phyloP scores from a whole-genome alignment of 2,888 invertebrate genomes.

The Dusona sp. region DNA sequence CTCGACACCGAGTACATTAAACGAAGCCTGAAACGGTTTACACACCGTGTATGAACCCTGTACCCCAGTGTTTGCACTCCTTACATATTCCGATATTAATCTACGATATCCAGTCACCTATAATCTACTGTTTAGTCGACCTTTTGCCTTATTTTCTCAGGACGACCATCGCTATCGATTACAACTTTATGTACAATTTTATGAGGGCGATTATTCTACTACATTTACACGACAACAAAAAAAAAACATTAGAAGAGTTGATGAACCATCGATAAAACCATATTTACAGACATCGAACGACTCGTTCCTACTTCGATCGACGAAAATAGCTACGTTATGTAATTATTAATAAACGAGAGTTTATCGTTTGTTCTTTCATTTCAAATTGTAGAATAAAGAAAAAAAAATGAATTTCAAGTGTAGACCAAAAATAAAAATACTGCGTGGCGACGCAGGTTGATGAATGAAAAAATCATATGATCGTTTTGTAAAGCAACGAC shows the following conservation, averaged over 20 bases:
- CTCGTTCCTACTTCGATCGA: background rate
- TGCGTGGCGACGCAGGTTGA: constrained; percentile 53
- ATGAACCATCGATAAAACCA: background rate
- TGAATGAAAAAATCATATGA: constrained; percentile 21
- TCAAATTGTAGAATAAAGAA: background rate
- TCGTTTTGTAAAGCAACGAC: constrained; percentile 48
- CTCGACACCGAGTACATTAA: constrained; percentile 4
- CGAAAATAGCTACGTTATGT: background rate
- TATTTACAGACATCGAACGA: constrained; percentile 13
- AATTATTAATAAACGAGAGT: background rate
- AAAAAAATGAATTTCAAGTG: constrained; percentile 3
- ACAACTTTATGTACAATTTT: constrained; percentile 28
- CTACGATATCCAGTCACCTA: constrained; percentile 66
- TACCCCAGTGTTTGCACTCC: constrained; percentile 82
- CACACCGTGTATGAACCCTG: constrained; percentile 74
- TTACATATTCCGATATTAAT: constrained; percentile 21
- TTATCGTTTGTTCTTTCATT: background rate
- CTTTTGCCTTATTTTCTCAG: constrained; percentile 39
- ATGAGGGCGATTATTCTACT: constrained; percentile 15
- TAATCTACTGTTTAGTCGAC: constrained; percentile 51
- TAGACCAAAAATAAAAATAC: constrained; percentile 14
- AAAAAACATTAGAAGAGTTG: background rate
- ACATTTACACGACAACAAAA: constrained; percentile 10
- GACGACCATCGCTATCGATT: constrained; percentile 36
- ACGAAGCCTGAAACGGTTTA: constrained; percentile 33